Evolutionary conservation across 2,797 vertebrate species (phyloP).

Genomic region (Xenopus petersii): DNA sequence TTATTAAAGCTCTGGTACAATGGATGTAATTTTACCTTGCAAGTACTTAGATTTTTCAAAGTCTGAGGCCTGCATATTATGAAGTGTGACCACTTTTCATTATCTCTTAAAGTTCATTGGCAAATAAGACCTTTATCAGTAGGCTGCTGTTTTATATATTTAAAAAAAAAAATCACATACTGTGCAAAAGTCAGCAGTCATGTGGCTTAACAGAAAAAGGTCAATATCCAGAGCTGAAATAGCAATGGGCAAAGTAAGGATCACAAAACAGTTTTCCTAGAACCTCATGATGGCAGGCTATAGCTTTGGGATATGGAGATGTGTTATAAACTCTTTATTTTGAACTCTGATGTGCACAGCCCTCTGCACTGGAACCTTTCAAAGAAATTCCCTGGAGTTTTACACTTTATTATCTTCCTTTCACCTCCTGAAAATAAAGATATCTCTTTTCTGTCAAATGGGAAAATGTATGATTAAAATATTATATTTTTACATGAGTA

Average conservation of each 20-base stretch:
- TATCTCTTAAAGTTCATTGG: slow-evolving; percentile 38
- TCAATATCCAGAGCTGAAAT: slow-evolving; percentile 3
- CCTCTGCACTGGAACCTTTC: no score
- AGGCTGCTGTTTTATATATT: slow-evolving; percentile 14
- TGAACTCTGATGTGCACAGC: no score
- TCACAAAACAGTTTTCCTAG: no score
- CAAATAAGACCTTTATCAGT: slow-evolving; percentile 11
- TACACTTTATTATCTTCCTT: no score
- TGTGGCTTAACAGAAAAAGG: slow-evolving; percentile 6
- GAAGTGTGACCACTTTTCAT: slow-evolving; percentile 25
- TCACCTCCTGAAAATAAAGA: no score
- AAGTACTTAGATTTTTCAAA: background rate
- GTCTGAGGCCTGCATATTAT: slow-evolving; percentile 10
- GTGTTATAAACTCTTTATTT: no score
- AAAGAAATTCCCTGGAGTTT: no score
- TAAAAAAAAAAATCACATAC: slow-evolving; percentile 9
- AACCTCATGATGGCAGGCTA: no score
- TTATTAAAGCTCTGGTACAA: background rate
- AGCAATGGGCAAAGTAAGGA: background rate
- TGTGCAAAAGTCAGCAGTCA: background rate
- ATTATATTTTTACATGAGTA: no score
- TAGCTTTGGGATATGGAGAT: no score
- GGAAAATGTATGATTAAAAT: no score
- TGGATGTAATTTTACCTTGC: background rate
- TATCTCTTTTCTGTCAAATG: no score